phyloP scores from a whole-genome alignment of 1,140 invertebrate species.

The Sinonovacula constricta region DNA sequence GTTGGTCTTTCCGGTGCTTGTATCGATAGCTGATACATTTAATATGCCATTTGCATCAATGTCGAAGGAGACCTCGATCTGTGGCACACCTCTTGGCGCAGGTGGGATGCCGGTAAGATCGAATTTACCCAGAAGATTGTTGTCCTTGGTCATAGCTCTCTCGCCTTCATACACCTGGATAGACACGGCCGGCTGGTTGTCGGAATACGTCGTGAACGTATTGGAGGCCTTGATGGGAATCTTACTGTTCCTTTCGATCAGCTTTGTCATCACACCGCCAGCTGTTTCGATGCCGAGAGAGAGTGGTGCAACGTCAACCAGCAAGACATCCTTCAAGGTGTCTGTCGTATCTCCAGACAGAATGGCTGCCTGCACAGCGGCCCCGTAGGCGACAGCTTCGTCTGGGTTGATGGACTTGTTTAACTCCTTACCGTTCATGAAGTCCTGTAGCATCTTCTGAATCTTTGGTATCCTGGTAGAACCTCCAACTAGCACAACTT shows the following conservation, averaged over 20 bases:
- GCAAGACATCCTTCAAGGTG: slow-evolving; percentile 63
- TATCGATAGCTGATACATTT: slow-evolving; percentile 85
- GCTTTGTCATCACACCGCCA: slow-evolving; percentile 82
- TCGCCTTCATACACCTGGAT: too few relatives aligned
- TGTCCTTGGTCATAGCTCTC: slow-evolving; percentile 83
- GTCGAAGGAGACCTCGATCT: slow-evolving; percentile 82
- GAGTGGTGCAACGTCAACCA: slow-evolving; percentile 73
- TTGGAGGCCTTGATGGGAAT: slow-evolving; percentile 75
- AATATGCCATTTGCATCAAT: too few relatives aligned
- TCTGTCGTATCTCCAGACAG: too few relatives aligned
- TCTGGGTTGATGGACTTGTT: too few relatives aligned
- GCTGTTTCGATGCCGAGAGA: too few relatives aligned
- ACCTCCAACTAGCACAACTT: slow-evolving; percentile 97
- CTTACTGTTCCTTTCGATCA: slow-evolving; percentile 70
- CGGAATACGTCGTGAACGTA: slow-evolving; percentile 76
- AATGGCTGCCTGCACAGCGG: slow-evolving; percentile 81
- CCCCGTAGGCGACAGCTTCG: slow-evolving; percentile 88
- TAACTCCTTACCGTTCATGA: slow-evolving; percentile 93
- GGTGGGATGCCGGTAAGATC: slow-evolving; percentile 95
- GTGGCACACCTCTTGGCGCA: slow-evolving; percentile 92
- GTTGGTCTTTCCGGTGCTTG: slow-evolving; percentile 91
- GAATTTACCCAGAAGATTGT: slow-evolving; percentile 93
- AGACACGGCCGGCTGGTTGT: slow-evolving; percentile 89
- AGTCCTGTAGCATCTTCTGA: slow-evolving; percentile 95
- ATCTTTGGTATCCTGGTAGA: slow-evolving; percentile 99